These are phyloP conservation scores for Hoplodrina ambigua DNA, from an alignment of 2,888 invertebrate genomes.

Conservation along the genomic window DNA sequence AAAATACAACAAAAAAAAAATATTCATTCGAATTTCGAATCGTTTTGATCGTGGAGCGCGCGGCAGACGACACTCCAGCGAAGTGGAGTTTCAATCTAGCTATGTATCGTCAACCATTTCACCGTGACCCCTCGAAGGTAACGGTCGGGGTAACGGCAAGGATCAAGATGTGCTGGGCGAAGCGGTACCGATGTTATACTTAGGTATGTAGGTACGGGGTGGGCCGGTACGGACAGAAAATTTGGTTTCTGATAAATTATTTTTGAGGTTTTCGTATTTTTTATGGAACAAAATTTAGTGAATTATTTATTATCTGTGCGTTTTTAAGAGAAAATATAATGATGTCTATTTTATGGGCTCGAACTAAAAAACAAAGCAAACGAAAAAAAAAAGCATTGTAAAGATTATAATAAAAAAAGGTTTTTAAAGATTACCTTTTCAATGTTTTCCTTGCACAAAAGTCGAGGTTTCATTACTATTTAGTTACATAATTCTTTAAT, in stretches of 20 bases:
- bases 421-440: too few species aligned
- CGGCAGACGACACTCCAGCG: constrained; percentile 88
- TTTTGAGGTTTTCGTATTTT: background rate
- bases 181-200: constrained; percentile 89
- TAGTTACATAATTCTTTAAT: too few species aligned
- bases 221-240: constrained; percentile 81
- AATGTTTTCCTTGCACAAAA: too few species aligned
- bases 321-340: too few species aligned
- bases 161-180: constrained; percentile 80
- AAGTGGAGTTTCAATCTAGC: constrained; percentile 85
- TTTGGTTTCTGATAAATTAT: constrained; percentile 11
- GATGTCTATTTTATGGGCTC: too few species aligned
- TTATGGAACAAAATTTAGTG: too few species aligned
- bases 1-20: constrained; percentile 68
- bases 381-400: too few species aligned
- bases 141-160: constrained; percentile 74
- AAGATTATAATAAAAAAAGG: too few species aligned
- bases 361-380: too few species aligned
- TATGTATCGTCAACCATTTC: constrained; percentile 76
- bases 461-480: too few species aligned
- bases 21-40: constrained; percentile 83
- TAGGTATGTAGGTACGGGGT: constrained; percentile 82
- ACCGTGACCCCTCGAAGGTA: constrained; percentile 72
- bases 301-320: background rate
- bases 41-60: constrained; percentile 87